These are phyloP conservation scores for Apodemus sylvaticus DNA, from an alignment of 2,113 vertebrate species.

Conservation along the genomic window DNA sequence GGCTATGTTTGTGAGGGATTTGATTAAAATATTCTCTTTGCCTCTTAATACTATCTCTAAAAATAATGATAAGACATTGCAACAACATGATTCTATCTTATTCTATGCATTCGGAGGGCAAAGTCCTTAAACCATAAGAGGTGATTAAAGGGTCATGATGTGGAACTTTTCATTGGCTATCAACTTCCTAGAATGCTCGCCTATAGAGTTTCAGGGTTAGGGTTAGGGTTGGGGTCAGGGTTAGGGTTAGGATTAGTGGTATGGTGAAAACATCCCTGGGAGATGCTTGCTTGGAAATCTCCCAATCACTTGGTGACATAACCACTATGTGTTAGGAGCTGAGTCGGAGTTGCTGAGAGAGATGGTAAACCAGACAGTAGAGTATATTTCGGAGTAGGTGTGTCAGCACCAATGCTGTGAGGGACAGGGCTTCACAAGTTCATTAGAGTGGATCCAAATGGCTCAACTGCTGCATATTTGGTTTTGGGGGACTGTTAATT, in stretches of 20 bases:
- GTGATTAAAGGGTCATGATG: neutral
- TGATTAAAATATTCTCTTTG: neutral
- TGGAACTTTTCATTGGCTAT: neutral
- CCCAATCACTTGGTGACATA: neutral
- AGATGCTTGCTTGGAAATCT: neutral
- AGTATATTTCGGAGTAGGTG: neutral
- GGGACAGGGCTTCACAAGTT: fast-evolving
- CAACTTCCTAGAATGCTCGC: too few relatives aligned
- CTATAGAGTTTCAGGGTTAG: neutral
- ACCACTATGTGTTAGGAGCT: neutral
- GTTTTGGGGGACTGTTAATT: neutral
- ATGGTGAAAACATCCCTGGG: too few relatives aligned
- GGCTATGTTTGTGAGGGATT: neutral
- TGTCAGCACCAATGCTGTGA: fast-evolving
- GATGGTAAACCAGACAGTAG: neutral
- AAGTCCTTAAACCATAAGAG: neutral
- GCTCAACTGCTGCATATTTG: fast-evolving
- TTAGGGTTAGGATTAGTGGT: too few relatives aligned
- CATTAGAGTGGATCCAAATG: neutral
- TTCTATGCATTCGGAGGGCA: neutral
- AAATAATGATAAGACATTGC: neutral
- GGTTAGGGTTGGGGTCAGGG: too few relatives aligned
- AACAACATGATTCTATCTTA: neutral
- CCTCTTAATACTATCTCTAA: neutral
- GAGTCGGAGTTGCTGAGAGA: too few relatives aligned